A percentile compares a stretch with the other conserved stretches of the same genome.
Conservation (phyloP, 2,888 invertebrate species). For the Harmothoe impar region DNA sequence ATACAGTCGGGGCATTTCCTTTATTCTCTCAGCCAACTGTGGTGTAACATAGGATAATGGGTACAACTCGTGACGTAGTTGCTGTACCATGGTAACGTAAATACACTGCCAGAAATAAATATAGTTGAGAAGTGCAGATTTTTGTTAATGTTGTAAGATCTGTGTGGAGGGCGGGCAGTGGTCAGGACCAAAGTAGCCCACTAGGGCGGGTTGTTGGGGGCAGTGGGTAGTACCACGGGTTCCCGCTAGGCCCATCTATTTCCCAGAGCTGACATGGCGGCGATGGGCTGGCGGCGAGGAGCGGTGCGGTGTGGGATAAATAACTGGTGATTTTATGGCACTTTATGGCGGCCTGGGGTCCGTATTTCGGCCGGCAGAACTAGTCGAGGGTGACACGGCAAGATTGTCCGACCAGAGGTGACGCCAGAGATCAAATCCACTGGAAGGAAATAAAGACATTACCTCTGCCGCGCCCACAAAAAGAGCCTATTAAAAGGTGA, state of each 20-base stretch:
- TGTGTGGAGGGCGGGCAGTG: neutral
- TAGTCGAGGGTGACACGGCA: slow-evolving; percentile 51
- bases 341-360: slow-evolving; percentile 59
- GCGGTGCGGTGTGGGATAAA: neutral
- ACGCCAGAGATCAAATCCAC: neutral
- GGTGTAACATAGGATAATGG: too few relatives aligned
- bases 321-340: slow-evolving; percentile 53
- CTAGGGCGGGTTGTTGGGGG: neutral
- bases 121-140: too few relatives aligned
- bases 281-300: slow-evolving; percentile 30
- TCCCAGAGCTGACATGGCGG: slow-evolving; percentile 1
- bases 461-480: neutral
- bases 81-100: too few relatives aligned
- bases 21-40: too few relatives aligned
- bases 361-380: slow-evolving; percentile 15
- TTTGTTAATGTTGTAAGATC: too few relatives aligned
- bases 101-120: too few relatives aligned
- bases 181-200: neutral
- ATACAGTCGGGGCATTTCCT: too few relatives aligned
- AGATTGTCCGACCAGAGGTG: slow-evolving; percentile 48
- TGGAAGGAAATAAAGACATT: slow-evolving; percentile 26
- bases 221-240: neutral
- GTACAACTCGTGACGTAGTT: too few relatives aligned
- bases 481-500: neutral
- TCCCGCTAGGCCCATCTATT: slow-evolving; percentile 44